Conservation (phyloP, 1,140 invertebrate genomes). For the Lepidostoma basale region DNA sequence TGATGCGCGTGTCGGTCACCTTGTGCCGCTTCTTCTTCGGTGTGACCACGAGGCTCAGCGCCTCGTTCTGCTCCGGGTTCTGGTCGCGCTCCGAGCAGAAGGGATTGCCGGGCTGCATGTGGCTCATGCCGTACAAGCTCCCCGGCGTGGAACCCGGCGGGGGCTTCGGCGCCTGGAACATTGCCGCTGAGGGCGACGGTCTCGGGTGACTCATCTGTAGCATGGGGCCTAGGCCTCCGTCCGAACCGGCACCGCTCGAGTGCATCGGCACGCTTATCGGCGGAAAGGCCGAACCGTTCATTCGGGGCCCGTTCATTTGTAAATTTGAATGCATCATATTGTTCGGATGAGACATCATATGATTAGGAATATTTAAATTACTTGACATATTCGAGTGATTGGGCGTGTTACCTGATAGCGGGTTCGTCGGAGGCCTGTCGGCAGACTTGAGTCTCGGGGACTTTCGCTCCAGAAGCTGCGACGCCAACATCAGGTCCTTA, state of each 20-base stretch:
- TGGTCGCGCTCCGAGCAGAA: conserved; percentile 72
- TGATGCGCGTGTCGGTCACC: conserved; percentile 94
- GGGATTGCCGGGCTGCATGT: conserved; percentile 66
- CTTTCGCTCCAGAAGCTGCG: conserved; percentile 81
- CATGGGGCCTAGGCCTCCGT: conserved; percentile 61
- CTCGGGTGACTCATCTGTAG: conserved; percentile 74
- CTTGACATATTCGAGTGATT: conserved; percentile 53
- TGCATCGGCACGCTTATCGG: conserved; percentile 66
- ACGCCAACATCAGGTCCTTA: conserved; percentile 79
- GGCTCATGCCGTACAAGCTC: conserved; percentile 64
- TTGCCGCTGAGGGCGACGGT: conserved; percentile 68
- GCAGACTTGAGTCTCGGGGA: conserved; percentile 81
- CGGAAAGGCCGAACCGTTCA: conserved; percentile 61
- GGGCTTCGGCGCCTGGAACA: conserved; percentile 81
- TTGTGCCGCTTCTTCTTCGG: conserved; percentile 96
- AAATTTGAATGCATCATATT: conserved; percentile 51
- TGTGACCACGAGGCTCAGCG: conserved; percentile 89
- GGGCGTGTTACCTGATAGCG: conserved; percentile 67
- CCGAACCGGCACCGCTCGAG: conserved; percentile 55
- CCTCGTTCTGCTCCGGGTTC: conserved; percentile 89
- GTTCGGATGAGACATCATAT: conserved; percentile 42
- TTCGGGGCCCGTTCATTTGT: conserved; percentile 59
- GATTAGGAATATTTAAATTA: conserved; percentile 51
- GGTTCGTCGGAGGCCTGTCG: conserved; percentile 65
- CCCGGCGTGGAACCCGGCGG: conserved; percentile 71